Conservation (phyloP, 2,797 vertebrate species). For the Clarias laeviceps region DNA sequence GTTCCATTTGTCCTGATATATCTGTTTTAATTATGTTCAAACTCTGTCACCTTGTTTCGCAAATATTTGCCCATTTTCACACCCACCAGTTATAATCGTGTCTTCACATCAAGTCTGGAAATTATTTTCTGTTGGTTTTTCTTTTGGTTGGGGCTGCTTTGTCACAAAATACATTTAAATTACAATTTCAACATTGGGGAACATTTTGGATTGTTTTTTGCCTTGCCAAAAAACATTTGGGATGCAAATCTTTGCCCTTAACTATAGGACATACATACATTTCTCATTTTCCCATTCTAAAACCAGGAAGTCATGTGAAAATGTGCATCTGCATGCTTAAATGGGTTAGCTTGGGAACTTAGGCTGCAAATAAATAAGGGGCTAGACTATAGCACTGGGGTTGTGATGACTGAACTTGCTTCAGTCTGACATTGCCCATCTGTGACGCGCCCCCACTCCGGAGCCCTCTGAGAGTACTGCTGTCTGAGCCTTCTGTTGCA, state of each 20-base stretch:
- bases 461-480: constrained; percentile 49
- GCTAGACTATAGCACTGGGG: not conserved
- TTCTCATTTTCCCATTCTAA: not conserved
- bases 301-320: not conserved
- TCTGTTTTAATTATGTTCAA: not conserved
- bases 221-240: not conserved
- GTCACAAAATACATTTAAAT: not conserved
- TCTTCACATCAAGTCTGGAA: constrained; percentile 3
- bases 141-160: not conserved
- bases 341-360: not conserved
- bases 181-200: not conserved
- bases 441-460: constrained; percentile 51
- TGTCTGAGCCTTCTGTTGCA: constrained; percentile 51
- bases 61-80: not conserved
- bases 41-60: not conserved
- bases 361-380: not conserved
- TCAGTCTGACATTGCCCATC: constrained; percentile 61
- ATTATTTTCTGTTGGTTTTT: not conserved
- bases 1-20: not conserved
- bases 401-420: constrained; percentile 23
- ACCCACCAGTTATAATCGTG: not conserved
- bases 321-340: not conserved
- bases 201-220: not conserved
- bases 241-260: not conserved
- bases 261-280: not conserved